phyloP scores from a whole-genome alignment of 2,797 vertebrate species.

The Simalia tracyae region DNA sequence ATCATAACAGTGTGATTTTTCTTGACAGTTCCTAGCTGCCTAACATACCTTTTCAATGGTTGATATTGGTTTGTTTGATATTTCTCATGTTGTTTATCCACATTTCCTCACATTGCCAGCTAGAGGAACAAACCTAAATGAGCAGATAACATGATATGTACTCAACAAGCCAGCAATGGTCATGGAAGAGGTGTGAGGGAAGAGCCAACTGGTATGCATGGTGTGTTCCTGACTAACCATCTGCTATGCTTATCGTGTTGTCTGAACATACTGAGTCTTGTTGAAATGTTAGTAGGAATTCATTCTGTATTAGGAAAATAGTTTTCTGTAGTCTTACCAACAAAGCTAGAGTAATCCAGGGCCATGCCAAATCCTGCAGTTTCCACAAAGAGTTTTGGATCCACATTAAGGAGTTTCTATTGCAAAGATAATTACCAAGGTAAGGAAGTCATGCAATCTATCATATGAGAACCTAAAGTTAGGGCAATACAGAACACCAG shows the following conservation, averaged over 20 bases:
- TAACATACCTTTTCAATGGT: neutral
- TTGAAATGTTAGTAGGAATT: neutral
- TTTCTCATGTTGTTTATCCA: neutral
- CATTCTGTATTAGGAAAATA: slow-evolving; percentile 7
- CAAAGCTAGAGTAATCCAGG: slow-evolving; percentile 43
- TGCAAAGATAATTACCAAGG: neutral
- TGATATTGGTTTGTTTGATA: neutral
- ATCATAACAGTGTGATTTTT: neutral
- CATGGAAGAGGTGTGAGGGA: neutral
- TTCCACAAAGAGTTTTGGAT: slow-evolving; percentile 41
- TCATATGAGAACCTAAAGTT: slow-evolving; percentile 38
- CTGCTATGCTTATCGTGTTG: neutral
- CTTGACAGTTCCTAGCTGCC: neutral
- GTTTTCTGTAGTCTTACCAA: slow-evolving; percentile 47
- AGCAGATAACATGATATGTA: neutral
- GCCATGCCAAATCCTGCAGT: slow-evolving; percentile 47
- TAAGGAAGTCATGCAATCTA: slow-evolving; percentile 24
- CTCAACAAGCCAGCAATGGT: slow-evolving; percentile 21
- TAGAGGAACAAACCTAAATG: neutral
- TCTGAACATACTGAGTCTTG: neutral
- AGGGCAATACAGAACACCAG: slow-evolving; percentile 42
- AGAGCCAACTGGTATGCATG: neutral
- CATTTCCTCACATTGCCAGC: neutral
- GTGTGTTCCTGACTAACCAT: neutral
- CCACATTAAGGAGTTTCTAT: slow-evolving; percentile 27